Conservation (phyloP, 2,888 invertebrate species). For the Scaptomyza polygonia region DNA sequence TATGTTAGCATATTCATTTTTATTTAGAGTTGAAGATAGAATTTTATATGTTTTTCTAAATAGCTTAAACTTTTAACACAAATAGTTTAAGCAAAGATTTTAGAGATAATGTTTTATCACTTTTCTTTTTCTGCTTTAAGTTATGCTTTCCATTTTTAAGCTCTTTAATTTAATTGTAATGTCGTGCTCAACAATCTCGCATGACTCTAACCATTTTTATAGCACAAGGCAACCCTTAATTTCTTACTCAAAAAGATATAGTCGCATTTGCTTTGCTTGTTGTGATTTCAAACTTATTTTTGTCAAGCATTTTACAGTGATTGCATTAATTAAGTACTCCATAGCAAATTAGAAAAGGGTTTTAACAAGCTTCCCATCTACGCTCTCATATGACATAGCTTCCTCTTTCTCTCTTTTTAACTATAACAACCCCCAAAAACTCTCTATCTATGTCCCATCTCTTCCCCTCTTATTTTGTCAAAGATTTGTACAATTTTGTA, state of each 20-base stretch:
- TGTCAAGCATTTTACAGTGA: conserved; percentile 60
- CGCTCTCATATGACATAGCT: conserved; percentile 5
- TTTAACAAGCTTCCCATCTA: conserved; percentile 6
- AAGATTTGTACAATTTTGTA: conserved; percentile 61
- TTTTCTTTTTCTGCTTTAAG: not conserved
- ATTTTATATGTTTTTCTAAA: not conserved
- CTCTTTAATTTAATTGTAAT: conserved; percentile 21
- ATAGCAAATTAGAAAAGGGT: conserved; percentile 34
- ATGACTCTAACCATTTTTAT: not conserved
- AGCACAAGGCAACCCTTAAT: too few species aligned
- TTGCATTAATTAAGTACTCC: conserved; percentile 67
- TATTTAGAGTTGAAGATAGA: not conserved
- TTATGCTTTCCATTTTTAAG: not conserved
- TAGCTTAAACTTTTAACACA: too few species aligned
- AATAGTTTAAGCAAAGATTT: too few species aligned
- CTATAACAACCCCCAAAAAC: not conserved
- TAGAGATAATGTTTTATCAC: too few species aligned
- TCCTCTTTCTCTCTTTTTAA: not conserved
- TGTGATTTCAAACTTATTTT: conserved; percentile 47
- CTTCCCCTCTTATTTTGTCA: conserved; percentile 14
- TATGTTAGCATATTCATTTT: not conserved
- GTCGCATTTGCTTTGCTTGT: conserved; percentile 18
- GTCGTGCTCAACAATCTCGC: conserved; percentile 6
- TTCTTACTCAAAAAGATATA: not conserved
- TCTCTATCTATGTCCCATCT: not conserved